Conservation (phyloP, 2,888 invertebrate species). For the Phlogophora meticulosa region DNA sequence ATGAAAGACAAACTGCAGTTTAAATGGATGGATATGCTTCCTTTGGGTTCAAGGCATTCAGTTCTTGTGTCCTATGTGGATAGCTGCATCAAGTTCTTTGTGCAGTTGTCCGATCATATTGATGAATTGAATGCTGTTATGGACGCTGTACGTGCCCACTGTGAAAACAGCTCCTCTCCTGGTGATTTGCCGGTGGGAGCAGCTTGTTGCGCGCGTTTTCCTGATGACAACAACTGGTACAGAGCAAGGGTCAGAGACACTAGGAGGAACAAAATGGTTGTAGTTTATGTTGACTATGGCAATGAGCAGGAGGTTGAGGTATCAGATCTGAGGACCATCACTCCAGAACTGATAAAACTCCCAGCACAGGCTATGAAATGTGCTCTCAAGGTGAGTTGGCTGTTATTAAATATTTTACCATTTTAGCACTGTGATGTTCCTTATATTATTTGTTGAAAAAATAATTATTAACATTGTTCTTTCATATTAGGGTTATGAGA, state of each 20-base stretch:
- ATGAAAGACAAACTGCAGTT: conserved; percentile 86
- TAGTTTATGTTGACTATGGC: conserved; percentile 98
- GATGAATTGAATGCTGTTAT: conserved; percentile 92
- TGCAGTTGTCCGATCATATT: conserved; percentile 93
- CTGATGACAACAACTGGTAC: conserved; percentile 96
- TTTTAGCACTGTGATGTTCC: not conserved
- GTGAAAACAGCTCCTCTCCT: conserved; percentile 87
- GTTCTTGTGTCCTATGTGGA: conserved; percentile 93
- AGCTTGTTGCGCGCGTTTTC: conserved; percentile 95
- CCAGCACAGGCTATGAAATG: conserved; percentile 95
- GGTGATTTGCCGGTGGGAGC: conserved; percentile 90
- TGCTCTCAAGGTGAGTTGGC: conserved; percentile 91
- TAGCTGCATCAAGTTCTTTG: conserved; percentile 94
- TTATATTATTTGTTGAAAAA: not conserved
- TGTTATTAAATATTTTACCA: not conserved
- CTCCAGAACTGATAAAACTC: conserved; percentile 92
- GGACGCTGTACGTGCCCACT: conserved; percentile 92
- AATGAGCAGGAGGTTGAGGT: conserved; percentile 95
- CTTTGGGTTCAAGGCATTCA: conserved; percentile 82
- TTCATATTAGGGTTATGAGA: conserved; percentile 86
- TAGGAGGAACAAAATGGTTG: conserved; percentile 91
- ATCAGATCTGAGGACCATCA: conserved; percentile 92
- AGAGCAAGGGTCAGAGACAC: conserved; percentile 94
- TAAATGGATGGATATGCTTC: conserved; percentile 81
- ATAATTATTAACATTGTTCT: not conserved